Evolutionary conservation across 2,888 invertebrate species (phyloP).

Genomic region (Dysmachus trigonus): DNA sequence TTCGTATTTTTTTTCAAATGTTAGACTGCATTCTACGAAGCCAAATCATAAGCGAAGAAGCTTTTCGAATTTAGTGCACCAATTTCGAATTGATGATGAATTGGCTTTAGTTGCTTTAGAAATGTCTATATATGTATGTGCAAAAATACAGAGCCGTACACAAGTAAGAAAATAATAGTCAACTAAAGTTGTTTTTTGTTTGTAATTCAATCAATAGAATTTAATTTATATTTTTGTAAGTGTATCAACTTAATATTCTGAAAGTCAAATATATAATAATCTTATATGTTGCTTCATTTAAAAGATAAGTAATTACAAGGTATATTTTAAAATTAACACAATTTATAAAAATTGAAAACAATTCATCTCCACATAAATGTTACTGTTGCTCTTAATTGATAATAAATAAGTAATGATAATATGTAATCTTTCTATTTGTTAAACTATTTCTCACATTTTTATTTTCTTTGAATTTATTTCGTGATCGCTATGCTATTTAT

Average conservation of each 20-base stretch:
- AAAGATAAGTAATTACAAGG: conserved; percentile 28
- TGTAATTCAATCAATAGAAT: conserved; percentile 37
- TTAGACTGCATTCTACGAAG: too few species aligned
- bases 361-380: conserved; percentile 18
- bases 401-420: conserved; percentile 41
- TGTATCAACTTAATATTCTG: conserved; percentile 36
- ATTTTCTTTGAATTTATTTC: conserved; percentile 32
- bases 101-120: too few species aligned
- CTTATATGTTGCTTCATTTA: conserved; percentile 23
- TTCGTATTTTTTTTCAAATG: too few species aligned
- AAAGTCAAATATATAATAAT: conserved; percentile 41
- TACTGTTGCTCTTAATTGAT: conserved; percentile 32
- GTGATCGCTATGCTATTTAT: conserved; percentile 37
- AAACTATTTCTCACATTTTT: conserved; percentile 30
- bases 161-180: conserved; percentile 14
- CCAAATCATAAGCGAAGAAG: too few species aligned
- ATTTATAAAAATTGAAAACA: conserved; percentile 36
- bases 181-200: conserved; percentile 36
- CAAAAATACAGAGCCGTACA: conserved; percentile 12
- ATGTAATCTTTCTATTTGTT: conserved; percentile 15
- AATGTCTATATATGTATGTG: conserved; percentile 37
- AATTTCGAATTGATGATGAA: too few species aligned
- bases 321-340: conserved; percentile 22
- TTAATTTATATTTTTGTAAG: conserved; percentile 40
- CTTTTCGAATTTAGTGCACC: too few species aligned